These are phyloP conservation scores for Myanophis thanlyinensis DNA, from an alignment of 2,113 vertebrate species.

Conservation along the genomic window DNA sequence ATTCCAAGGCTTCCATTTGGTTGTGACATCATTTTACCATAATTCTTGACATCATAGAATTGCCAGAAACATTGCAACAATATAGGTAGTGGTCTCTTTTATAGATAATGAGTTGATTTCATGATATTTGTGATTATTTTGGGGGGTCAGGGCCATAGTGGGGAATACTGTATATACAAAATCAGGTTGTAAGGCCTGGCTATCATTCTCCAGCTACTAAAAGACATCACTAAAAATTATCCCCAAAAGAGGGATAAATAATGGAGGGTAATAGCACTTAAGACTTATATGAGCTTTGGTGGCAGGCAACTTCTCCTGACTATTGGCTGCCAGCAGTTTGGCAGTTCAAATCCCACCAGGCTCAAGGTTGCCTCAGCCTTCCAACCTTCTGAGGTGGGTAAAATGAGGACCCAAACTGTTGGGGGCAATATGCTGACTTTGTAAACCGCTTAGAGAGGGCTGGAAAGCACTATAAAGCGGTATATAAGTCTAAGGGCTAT, in stretches of 20 bases:
- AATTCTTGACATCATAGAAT: not conserved
- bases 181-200: not conserved
- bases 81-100: not conserved
- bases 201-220: not conserved
- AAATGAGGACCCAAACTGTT: too few species aligned
- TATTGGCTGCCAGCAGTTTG: too few species aligned
- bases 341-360: too few species aligned
- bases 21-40: constrained; percentile 7
- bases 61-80: not conserved
- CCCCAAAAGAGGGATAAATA: not conserved
- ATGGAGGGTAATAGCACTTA: not conserved
- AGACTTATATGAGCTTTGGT: not conserved
- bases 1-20: not conserved
- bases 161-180: not conserved
- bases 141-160: not conserved
- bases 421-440: too few species aligned
- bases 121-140: not conserved
- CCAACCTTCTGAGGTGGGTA: too few species aligned
- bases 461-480: too few species aligned
- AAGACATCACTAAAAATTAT: not conserved
- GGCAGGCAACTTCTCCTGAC: too few species aligned
- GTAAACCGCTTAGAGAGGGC: too few species aligned
- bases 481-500: too few species aligned
- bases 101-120: not conserved
- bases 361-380: too few species aligned